Evolutionary conservation across 2,888 invertebrate genomes (phyloP).

Genomic region (Sipunculus nudus): DNA sequence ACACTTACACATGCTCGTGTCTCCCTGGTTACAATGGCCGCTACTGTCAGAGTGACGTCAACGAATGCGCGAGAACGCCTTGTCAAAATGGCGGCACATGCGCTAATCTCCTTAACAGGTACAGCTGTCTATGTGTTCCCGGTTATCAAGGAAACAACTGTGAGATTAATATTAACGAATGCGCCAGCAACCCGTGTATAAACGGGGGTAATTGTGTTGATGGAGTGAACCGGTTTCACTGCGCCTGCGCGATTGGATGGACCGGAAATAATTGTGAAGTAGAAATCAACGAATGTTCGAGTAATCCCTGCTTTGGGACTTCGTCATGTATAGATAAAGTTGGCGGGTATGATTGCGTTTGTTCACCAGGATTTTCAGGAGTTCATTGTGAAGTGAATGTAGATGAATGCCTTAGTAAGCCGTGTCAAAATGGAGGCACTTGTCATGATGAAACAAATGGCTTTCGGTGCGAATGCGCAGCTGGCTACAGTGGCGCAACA

Average conservation of each 20-base stretch:
- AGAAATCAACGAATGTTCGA: slow-evolving; percentile 47
- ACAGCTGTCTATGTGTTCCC: slow-evolving; percentile 37
- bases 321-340: slow-evolving; percentile 67
- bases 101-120: slow-evolving; percentile 42
- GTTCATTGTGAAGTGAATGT: slow-evolving; percentile 1
- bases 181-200: slow-evolving; percentile 67
- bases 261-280: slow-evolving; percentile 47
- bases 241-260: slow-evolving; percentile 44
- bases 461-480: slow-evolving; percentile 34
- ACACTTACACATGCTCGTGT: neutral
- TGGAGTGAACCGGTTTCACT: slow-evolving; percentile 44
- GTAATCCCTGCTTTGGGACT: too few relatives aligned
- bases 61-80: slow-evolving; percentile 3
- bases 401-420: slow-evolving; percentile 28
- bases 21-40: slow-evolving; percentile 62
- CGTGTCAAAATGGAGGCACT: slow-evolving; percentile 26
- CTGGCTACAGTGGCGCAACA: slow-evolving; percentile 10
- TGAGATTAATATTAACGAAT: slow-evolving; percentile 52
- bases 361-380: slow-evolving; percentile 40
- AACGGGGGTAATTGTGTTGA: slow-evolving; percentile 45
- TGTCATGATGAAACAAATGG: slow-evolving; percentile 35
- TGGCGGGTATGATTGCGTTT: slow-evolving; percentile 58
- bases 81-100: neutral
- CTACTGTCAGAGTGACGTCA: neutral
- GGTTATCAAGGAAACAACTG: slow-evolving; percentile 70